Evolutionary conservation across 2,797 vertebrate species (phyloP).

Genomic region (Carcharodon carcharias): DNA sequence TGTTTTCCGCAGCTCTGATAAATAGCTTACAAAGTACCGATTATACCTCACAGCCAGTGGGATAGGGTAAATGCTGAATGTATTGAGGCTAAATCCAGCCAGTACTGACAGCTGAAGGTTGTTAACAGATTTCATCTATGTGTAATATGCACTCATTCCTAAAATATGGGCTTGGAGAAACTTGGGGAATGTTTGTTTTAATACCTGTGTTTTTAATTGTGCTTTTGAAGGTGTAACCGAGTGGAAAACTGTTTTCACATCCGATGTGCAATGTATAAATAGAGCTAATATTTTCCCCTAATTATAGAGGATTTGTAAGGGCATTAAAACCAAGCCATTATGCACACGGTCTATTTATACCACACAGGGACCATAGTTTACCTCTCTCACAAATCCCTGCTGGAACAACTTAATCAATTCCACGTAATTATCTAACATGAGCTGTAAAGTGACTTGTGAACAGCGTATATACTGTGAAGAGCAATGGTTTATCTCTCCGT

Average conservation of each 20-base stretch:
- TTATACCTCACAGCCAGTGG: constrained; percentile 66
- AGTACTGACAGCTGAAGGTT: constrained; percentile 53
- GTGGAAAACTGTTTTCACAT: constrained; percentile 25
- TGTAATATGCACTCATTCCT: constrained; percentile 55
- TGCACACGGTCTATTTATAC: neutral
- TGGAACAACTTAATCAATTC: constrained; percentile 25
- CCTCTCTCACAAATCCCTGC: neutral
- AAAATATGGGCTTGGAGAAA: constrained; percentile 52
- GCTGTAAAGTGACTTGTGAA: neutral
- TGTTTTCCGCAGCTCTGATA: constrained; percentile 56
- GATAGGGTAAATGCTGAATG: neutral
- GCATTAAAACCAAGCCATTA: neutral
- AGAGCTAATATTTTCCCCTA: constrained; percentile 24
- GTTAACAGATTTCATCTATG: constrained; percentile 69
- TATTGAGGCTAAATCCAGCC: constrained; percentile 3
- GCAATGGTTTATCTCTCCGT: neutral
- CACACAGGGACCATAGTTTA: neutral
- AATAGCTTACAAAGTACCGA: constrained; percentile 58
- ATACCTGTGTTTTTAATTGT: constrained; percentile 11
- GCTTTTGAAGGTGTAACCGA: constrained; percentile 17
- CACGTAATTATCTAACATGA: neutral
- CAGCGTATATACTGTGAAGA: neutral
- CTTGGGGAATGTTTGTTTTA: constrained; percentile 7
- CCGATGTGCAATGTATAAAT: neutral
- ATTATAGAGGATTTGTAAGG: neutral